Evolutionary conservation across 2,888 invertebrate species (phyloP).

Genomic region (Notocelia uddmanniana): DNA sequence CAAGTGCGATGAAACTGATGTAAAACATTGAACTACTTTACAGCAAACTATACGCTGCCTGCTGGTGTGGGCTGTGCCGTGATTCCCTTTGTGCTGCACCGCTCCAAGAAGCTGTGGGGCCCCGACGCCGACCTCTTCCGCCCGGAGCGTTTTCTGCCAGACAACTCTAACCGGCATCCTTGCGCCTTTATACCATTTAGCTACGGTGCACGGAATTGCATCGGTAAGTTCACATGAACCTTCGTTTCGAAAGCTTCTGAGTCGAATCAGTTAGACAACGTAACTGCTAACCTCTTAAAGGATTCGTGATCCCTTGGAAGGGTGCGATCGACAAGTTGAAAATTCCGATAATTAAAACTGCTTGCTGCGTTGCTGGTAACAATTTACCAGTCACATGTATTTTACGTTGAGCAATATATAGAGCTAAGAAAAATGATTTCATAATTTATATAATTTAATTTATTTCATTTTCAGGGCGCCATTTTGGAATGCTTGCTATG

Average conservation of each 20-base stretch:
- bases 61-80: conserved; percentile 77
- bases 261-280: too few relatives aligned
- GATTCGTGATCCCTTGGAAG: too few relatives aligned
- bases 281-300: too few relatives aligned
- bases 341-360: too few relatives aligned
- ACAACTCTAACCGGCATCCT: conserved; percentile 75
- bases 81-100: conserved; percentile 74
- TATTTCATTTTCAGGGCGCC: conserved; percentile 63
- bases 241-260: too few relatives aligned
- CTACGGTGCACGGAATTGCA: conserved; percentile 79
- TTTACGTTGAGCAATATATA: too few relatives aligned
- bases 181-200: conserved; percentile 81
- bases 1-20: too few relatives aligned
- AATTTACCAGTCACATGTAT: too few relatives aligned
- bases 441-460: not conserved
- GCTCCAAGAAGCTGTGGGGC: conserved; percentile 83
- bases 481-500: conserved; percentile 74
- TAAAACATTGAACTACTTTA: conserved; percentile 45
- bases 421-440: not conserved
- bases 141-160: conserved; percentile 86
- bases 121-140: conserved; percentile 85
- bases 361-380: too few relatives aligned
- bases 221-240: conserved; percentile 63
- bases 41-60: conserved; percentile 76
- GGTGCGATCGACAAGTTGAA: too few relatives aligned